Conservation (phyloP, 2,888 invertebrate genomes). For the Labia minor region DNA sequence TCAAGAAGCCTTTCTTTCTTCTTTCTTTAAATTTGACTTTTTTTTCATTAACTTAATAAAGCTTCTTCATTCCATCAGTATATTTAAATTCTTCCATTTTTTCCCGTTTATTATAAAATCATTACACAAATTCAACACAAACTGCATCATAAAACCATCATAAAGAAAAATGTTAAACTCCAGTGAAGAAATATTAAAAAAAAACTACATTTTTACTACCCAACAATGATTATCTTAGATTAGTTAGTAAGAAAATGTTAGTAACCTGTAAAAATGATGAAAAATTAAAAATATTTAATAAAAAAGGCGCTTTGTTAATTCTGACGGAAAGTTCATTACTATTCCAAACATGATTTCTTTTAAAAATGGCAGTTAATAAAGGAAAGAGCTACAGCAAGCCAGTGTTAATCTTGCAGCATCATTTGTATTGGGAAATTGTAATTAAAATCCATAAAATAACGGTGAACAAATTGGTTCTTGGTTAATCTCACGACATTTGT, state of each 20-base stretch:
- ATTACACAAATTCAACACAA: no score
- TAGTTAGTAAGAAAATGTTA: neutral
- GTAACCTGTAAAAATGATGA: neutral
- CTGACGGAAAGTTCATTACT: neutral
- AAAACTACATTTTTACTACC: neutral
- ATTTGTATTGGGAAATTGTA: constrained; percentile 6
- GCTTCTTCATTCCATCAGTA: no score
- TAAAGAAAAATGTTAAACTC: neutral
- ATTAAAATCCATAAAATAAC: neutral
- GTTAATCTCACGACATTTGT: constrained; percentile 13
- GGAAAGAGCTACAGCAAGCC: neutral
- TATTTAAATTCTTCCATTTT: no score
- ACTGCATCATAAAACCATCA: neutral
- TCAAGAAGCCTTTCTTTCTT: neutral
- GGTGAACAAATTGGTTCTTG: neutral
- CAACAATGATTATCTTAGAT: neutral
- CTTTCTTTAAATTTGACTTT: neutral
- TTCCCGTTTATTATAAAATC: no score
- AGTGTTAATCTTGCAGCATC: neutral
- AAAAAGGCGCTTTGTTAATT: neutral
- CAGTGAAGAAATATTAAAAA: neutral
- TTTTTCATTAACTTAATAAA: neutral
- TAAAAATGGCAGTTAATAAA: neutral
- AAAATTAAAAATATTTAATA: constrained; percentile 7
- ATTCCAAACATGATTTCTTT: neutral